Percentiles rank a stretch among this genome's conserved stretches.
phyloP scores from a whole-genome alignment of 2,797 vertebrate genomes.

The Pangasius sanitwongsei region DNA sequence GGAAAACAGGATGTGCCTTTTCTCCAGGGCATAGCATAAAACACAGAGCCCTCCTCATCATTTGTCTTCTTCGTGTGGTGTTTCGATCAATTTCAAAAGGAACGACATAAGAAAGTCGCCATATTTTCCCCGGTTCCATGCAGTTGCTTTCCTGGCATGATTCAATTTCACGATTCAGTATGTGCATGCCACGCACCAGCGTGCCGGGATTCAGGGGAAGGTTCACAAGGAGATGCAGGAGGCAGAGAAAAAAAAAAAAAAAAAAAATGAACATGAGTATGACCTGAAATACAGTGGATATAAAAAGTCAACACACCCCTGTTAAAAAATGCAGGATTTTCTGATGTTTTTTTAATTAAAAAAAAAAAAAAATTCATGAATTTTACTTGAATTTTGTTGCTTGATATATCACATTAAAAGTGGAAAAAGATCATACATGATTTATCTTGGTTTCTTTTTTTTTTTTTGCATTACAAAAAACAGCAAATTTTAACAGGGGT shows the following conservation, averaged over 20 bases:
- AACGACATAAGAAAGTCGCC: background rate
- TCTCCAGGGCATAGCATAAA: background rate
- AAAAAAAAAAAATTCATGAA: no score
- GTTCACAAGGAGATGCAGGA: background rate
- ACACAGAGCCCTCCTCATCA: background rate
- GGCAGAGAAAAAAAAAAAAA: background rate
- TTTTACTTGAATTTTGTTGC: background rate
- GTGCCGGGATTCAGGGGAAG: background rate
- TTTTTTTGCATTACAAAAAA: no score
- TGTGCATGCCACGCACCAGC: background rate
- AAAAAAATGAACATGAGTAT: background rate
- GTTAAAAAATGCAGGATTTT: background rate
- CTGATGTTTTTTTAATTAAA: no score
- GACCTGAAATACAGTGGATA: background rate
- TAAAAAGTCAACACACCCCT: background rate
- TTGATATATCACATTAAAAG: background rate
- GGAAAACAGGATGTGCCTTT: background rate
- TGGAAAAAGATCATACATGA: background rate
- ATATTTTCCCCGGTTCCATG: conserved; percentile 12
- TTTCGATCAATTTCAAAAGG: conserved; percentile 4
- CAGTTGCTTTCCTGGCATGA: background rate
- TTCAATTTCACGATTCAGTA: background rate
- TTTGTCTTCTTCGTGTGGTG: background rate
- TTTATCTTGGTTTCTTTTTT: background rate
- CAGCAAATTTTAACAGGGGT: background rate